phyloP scores from a whole-genome alignment of 2,888 invertebrate species.

The Pachliopta kotzebuea region DNA sequence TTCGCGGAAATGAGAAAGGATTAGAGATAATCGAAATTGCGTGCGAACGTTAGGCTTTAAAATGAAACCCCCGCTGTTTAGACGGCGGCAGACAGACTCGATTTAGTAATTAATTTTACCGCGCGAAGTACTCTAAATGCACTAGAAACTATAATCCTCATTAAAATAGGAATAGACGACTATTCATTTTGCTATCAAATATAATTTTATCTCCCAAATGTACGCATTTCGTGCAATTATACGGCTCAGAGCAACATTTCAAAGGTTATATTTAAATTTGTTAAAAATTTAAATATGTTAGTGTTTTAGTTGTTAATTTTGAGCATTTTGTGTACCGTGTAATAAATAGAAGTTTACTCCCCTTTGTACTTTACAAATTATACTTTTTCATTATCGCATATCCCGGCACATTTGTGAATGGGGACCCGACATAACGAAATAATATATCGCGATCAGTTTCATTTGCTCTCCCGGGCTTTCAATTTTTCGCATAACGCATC shows the following conservation, averaged over 20 bases:
- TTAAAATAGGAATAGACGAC: slow-evolving; percentile 75
- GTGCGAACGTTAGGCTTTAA: slow-evolving; percentile 50
- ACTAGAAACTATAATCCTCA: slow-evolving; percentile 78
- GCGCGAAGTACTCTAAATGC: slow-evolving; percentile 76
- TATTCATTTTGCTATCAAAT: slow-evolving; percentile 72
- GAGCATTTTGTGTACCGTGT: not conserved
- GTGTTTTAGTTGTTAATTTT: not conserved
- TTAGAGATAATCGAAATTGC: slow-evolving; percentile 47
- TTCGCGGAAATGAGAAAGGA: slow-evolving; percentile 37
- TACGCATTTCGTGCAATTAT: slow-evolving; percentile 56
- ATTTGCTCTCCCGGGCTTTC: slow-evolving; percentile 66
- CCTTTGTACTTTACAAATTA: slow-evolving; percentile 8
- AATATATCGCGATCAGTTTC: slow-evolving; percentile 69
- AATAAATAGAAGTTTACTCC: not conserved
- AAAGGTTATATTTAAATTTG: not conserved
- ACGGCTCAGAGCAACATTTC: slow-evolving; percentile 42
- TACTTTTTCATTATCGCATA: slow-evolving; percentile 20
- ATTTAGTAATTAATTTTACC: slow-evolving; percentile 79
- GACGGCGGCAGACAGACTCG: slow-evolving; percentile 60
- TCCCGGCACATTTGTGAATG: slow-evolving; percentile 47
- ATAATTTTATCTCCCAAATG: slow-evolving; percentile 75
- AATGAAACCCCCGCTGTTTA: slow-evolving; percentile 55
- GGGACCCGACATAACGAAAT: slow-evolving; percentile 62
- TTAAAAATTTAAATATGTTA: not conserved
- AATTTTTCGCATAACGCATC: slow-evolving; percentile 79